Evolutionary conservation across 1,140 invertebrate genomes (phyloP).

Genomic region (Muscidifurax raptorellus): DNA sequence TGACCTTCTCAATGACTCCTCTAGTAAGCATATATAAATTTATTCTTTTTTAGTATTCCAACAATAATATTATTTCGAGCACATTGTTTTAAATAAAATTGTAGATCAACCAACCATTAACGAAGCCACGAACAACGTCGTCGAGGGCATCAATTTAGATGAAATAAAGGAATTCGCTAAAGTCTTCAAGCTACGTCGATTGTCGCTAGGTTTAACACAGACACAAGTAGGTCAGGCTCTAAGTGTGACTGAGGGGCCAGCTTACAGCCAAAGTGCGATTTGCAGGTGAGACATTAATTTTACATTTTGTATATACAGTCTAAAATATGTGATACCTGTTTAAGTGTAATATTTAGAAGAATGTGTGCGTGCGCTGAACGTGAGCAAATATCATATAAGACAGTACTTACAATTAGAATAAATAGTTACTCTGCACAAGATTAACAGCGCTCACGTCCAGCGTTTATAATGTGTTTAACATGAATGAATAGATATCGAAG

Average conservation of each 20-base stretch:
- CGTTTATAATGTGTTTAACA: neutral
- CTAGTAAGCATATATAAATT: slow-evolving; percentile 81
- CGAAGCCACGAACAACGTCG: slow-evolving; percentile 93
- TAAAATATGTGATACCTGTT: slow-evolving; percentile 60
- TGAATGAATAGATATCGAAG: neutral
- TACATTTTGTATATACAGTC: slow-evolving; percentile 53
- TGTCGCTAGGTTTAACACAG: slow-evolving; percentile 96
- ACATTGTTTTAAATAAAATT: slow-evolving; percentile 57
- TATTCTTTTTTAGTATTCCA: no score
- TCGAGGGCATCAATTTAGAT: slow-evolving; percentile 97
- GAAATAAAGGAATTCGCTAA: slow-evolving; percentile 99
- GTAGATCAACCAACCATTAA: slow-evolving; percentile 93
- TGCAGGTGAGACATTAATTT: slow-evolving; percentile 86
- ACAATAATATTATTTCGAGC: neutral
- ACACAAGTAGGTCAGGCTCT: slow-evolving; percentile 97
- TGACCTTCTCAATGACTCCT: slow-evolving; percentile 87
- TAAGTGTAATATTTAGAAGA: slow-evolving; percentile 45
- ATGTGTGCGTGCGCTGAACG: neutral
- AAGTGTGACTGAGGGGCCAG: slow-evolving; percentile 96
- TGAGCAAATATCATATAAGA: neutral
- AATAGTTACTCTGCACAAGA: neutral
- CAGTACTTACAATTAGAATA: neutral
- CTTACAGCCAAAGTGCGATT: slow-evolving; percentile 98
- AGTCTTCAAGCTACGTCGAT: slow-evolving; percentile 94
- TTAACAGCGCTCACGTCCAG: neutral